These are phyloP conservation scores for Phenacoccus solenopsis DNA, from an alignment of 1,140 invertebrate species.

Conservation along the genomic window DNA sequence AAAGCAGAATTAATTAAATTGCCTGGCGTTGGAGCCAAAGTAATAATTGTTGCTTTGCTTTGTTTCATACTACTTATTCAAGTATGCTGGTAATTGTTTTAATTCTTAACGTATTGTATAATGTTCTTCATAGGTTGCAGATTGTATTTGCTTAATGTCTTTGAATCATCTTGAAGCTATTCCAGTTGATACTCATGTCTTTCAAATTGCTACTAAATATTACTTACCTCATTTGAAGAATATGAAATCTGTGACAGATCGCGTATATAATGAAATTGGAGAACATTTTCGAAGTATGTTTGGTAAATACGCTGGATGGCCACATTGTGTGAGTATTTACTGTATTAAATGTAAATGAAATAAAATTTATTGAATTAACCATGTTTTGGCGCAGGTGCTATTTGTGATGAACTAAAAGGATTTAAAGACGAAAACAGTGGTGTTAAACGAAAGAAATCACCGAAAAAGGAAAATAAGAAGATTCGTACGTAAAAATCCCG, in stretches of 20 bases:
- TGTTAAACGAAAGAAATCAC: slow-evolving; percentile 2
- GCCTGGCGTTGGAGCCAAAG: slow-evolving; percentile 80
- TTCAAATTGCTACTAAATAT: slow-evolving; percentile 68
- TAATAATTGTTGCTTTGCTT: slow-evolving; percentile 31
- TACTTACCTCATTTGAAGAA: slow-evolving; percentile 68
- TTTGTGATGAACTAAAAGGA: slow-evolving; percentile 59
- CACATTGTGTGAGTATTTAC: slow-evolving; percentile 61
- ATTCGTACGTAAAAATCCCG: not conserved
- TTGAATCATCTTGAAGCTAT: slow-evolving; percentile 76
- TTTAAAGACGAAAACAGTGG: slow-evolving; percentile 37
- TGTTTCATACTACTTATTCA: slow-evolving; percentile 20
- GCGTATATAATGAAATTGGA: slow-evolving; percentile 73
- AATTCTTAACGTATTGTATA: no score
- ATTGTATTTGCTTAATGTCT: slow-evolving; percentile 96
- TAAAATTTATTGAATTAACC: not conserved
- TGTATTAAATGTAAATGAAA: no score
- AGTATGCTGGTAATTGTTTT: not conserved
- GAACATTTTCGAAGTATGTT: slow-evolving; percentile 66
- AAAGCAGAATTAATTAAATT: slow-evolving; percentile 58
- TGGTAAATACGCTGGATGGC: slow-evolving; percentile 86
- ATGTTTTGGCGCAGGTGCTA: slow-evolving; percentile 41
- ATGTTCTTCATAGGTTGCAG: no score
- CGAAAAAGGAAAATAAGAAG: slow-evolving; percentile 16
- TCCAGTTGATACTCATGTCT: slow-evolving; percentile 94
- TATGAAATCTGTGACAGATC: slow-evolving; percentile 68